Evolutionary conservation across 2,113 vertebrate species (phyloP), one percentile per base, ranked within the genome.

Genomic region (Epinephelus lanceolatus): DNA sequence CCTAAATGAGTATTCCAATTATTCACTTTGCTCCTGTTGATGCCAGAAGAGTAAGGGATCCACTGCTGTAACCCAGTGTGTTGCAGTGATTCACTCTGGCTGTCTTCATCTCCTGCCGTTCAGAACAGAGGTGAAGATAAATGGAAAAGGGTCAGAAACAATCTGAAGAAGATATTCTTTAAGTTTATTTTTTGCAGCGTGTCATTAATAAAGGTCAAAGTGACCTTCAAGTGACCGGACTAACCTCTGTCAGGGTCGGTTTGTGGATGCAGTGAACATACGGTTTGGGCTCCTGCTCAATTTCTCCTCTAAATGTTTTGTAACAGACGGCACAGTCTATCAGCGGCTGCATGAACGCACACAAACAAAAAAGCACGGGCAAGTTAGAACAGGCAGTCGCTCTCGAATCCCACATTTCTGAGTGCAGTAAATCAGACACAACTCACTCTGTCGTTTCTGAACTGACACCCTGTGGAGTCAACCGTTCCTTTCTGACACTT

Each of bases 321-420:
- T 95, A 96, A 68, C 95, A 96, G 56, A 93, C 40, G 2, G 68
- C 79, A 23, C 95, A 96, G 86, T 96, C 95, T 0, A 96, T 94
- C 73, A 94, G 61, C 6, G 95, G 94, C 95, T 96, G 89, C 78
- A 80, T 56, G 77, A 76, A 37, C 0, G 59, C 73, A 93, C 86
- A 91, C n/a, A 84, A 59, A 90, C 49, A 88, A 78, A 40, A 70
- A 11, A 73, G 12, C 62, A 42, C 2, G n/a, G 79, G 62, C 84
- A n/a, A 69, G 86, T 89, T 7, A 86, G 75, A 30, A 5, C 87
- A 82, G 37, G 82, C 57, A 0, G 11, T 21, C 33, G 1, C 27
- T 13, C 23, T 21, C 42, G 2, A 13, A 17, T 45, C 42, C 59
- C 76, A 40, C 60, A 69, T 14, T 37, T 17, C 37, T 3, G 1